phyloP scores from a whole-genome alignment of 2,888 invertebrate species.

The Teinopalpus imperialis region DNA sequence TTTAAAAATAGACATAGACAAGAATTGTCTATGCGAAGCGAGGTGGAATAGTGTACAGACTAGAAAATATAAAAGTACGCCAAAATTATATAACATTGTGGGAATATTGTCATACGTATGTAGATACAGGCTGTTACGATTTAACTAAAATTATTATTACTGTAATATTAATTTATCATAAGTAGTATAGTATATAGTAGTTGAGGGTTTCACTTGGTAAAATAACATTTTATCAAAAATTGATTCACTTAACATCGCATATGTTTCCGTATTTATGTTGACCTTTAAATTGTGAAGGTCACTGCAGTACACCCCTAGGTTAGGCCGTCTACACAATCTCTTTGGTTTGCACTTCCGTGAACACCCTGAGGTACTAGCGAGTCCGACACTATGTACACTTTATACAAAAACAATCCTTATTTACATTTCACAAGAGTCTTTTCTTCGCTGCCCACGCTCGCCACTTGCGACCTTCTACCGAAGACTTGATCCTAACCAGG shows the following conservation, averaged over 20 bases:
- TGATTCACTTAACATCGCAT: neutral
- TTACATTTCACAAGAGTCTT: slow-evolving; percentile 59
- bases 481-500: slow-evolving; percentile 41
- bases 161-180: too few relatives aligned
- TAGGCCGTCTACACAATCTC: slow-evolving; percentile 44
- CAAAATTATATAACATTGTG: neutral
- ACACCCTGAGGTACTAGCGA: slow-evolving; percentile 36
- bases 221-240: slow-evolving; percentile 20
- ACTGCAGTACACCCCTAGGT: neutral
- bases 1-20: too few relatives aligned
- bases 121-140: too few relatives aligned
- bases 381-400: slow-evolving; percentile 55
- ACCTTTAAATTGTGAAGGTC: too few relatives aligned
- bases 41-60: slow-evolving; percentile 36
- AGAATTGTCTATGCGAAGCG: slow-evolving; percentile 11
- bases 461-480: slow-evolving; percentile 38
- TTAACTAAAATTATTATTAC: too few relatives aligned
- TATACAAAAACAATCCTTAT: slow-evolving; percentile 51
- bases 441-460: slow-evolving; percentile 46
- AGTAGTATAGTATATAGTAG: too few relatives aligned
- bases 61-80: slow-evolving; percentile 30
- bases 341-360: slow-evolving; percentile 62
- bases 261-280: too few relatives aligned
- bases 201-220: slow-evolving; percentile 29
- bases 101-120: too few relatives aligned